Evolutionary conservation across 2,113 vertebrate species (phyloP).

Genomic region (Hymenochirus boettgeri): DNA sequence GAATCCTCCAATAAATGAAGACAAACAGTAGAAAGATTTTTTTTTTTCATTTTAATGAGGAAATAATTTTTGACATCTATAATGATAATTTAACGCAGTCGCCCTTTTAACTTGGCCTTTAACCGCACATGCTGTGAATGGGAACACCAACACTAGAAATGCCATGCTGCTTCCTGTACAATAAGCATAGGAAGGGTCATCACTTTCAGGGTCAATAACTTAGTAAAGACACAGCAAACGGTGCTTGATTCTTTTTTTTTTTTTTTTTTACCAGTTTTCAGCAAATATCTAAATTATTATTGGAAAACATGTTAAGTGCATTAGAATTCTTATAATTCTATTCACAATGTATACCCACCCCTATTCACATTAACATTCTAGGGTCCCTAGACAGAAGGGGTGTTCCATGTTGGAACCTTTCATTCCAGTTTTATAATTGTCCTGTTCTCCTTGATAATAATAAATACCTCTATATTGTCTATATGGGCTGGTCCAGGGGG

Average conservation of each 20-base stretch:
- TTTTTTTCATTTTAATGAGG: conserved; percentile 90
- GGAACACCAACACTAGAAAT: conserved; percentile 84
- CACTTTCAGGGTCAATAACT: too few species aligned
- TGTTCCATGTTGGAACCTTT: too few species aligned
- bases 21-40: conserved; percentile 5
- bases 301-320: too few species aligned
- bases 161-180: conserved; percentile 88
- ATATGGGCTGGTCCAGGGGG: too few species aligned
- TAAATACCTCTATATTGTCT: too few species aligned
- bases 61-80: conserved; percentile 91
- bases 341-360: background rate
- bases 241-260: too few species aligned
- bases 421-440: too few species aligned
- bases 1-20: too few species aligned
- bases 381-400: background rate
- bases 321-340: too few species aligned
- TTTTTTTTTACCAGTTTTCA: too few species aligned
- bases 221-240: background rate
- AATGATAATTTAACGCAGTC: conserved; percentile 85
- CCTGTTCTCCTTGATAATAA: too few species aligned
- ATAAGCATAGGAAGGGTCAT: conserved; percentile 49
- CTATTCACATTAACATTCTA: background rate
- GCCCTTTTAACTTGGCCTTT: conserved; percentile 55
- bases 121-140: conserved; percentile 30
- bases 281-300: too few species aligned